Conservation (phyloP, 2,113 vertebrate genomes). For the Cololabis saira region DNA sequence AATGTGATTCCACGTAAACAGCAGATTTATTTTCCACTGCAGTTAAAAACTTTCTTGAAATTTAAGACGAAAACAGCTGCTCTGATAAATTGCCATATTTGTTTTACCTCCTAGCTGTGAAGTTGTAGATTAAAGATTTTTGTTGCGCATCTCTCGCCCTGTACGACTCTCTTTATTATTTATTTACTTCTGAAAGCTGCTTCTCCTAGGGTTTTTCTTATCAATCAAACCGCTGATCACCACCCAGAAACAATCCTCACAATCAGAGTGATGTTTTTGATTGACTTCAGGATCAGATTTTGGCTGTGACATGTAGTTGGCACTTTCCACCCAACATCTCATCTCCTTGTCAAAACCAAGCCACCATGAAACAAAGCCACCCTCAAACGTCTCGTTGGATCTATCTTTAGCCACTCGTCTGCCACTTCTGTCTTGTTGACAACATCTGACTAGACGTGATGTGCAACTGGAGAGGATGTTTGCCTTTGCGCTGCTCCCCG, state of each 20-base stretch:
- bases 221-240: conserved; percentile 10
- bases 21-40: too few relatives aligned
- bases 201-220: conserved; percentile 18
- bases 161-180: neutral
- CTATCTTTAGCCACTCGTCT: conserved; percentile 78
- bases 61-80: too few relatives aligned
- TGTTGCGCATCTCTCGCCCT: conserved; percentile 1
- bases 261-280: conserved; percentile 26
- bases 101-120: neutral
- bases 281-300: conserved; percentile 37
- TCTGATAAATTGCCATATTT: too few relatives aligned
- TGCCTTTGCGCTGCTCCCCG: conserved; percentile 52
- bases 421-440: conserved; percentile 71
- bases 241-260: conserved; percentile 23
- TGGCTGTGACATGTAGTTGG: conserved; percentile 29
- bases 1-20: neutral
- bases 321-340: conserved; percentile 55
- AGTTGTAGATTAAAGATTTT: conserved; percentile 1
- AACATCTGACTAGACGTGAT: conserved; percentile 72
- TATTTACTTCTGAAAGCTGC: conserved; percentile 24
- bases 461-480: conserved; percentile 67
- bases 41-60: too few relatives aligned
- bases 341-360: conserved; percentile 67
- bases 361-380: conserved; percentile 69
- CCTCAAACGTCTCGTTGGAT: conserved; percentile 60